Percentiles rank a stretch among this genome's conserved stretches.
phyloP scores from a whole-genome alignment of 2,113 vertebrate species.

The Halichoeres trimaculatus region DNA sequence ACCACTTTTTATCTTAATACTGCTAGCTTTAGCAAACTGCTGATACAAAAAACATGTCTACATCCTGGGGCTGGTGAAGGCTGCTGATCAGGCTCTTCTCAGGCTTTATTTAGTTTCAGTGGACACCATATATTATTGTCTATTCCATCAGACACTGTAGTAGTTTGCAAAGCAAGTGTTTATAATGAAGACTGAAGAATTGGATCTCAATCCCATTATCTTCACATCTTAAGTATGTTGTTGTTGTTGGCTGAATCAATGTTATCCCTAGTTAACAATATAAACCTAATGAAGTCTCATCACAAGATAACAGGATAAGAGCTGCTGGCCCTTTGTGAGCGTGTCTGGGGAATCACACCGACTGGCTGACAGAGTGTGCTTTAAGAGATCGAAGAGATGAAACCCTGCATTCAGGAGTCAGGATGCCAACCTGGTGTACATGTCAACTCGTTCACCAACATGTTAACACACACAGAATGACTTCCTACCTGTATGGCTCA shows the following conservation, averaged over 20 bases:
- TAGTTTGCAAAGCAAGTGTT: neutral
- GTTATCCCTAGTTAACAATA: conserved; percentile 7
- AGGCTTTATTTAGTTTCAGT: too few relatives aligned
- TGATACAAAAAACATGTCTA: too few relatives aligned
- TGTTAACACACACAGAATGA: neutral
- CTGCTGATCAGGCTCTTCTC: too few relatives aligned
- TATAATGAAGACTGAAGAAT: neutral
- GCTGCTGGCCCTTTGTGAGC: too few relatives aligned
- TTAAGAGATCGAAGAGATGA: neutral
- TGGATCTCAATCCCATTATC: neutral
- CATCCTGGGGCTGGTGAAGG: too few relatives aligned
- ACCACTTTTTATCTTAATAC: neutral
- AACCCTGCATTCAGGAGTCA: neutral
- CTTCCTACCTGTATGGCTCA: conserved; percentile 89
- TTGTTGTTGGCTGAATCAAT: neutral
- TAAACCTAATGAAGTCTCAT: conserved; percentile 3
- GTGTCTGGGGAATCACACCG: too few relatives aligned
- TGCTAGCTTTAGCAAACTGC: neutral
- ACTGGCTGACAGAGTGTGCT: neutral
- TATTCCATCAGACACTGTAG: too few relatives aligned
- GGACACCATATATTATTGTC: too few relatives aligned
- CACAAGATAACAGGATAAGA: conserved; percentile 17
- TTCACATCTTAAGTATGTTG: neutral
- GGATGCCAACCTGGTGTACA: neutral
- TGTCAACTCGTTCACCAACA: neutral